Base-by-base conservation (phyloP, 2,113 vertebrate species). In the Mellivora capensis region DNA sequence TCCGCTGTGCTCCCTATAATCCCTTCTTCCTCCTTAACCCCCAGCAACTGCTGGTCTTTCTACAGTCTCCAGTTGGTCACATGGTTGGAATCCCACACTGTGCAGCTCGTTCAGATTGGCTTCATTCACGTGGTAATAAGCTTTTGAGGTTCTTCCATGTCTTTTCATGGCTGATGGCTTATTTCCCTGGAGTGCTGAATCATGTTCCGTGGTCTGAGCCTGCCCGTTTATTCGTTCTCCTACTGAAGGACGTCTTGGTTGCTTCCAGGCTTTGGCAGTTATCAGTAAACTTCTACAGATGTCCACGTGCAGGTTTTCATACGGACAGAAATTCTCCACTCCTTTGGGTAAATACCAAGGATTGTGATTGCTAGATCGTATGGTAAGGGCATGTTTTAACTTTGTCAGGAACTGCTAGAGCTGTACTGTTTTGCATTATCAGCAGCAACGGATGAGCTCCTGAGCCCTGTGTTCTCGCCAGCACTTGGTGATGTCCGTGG, bases 291-390 rank as follows among this genome's bases (percentile, higher is more conserved):
- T 25, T 37, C 42, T 64, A 0, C 61, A 29, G 21, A 18, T 34
- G 27, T 79, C 42, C 0, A 10, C 14, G 42, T 21, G 9, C 74
- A 34, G 44, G 31, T 79, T 49, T 79, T 64, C 79, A 15, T 27
- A 29, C 12, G 15, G 34, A 6, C 2, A 0, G 49, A 11, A 61
- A 25, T 44, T 62, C 44, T 90, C 15, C 20, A 6, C 34, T 64
- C 34, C 31, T 79, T 49, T 37, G 57, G 72, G 42, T 47, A 14
- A 14, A 79, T 37, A 64, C 42, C 59, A 62, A 49, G 44, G 87
- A 37, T 7, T 5, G 1, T 14, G 71, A n/a, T 3, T 47, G 31
- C 39, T n/a, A 5, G 25, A 3, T 34, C 3, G 0, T 47, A 20
- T 62, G 42, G 21, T 37, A 37, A 14, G 42, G 47, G 34, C 21